Evolutionary conservation across 2,797 vertebrate genomes (phyloP), one percentile per base, ranked within the genome.

Genomic region (Mus spretus): DNA sequence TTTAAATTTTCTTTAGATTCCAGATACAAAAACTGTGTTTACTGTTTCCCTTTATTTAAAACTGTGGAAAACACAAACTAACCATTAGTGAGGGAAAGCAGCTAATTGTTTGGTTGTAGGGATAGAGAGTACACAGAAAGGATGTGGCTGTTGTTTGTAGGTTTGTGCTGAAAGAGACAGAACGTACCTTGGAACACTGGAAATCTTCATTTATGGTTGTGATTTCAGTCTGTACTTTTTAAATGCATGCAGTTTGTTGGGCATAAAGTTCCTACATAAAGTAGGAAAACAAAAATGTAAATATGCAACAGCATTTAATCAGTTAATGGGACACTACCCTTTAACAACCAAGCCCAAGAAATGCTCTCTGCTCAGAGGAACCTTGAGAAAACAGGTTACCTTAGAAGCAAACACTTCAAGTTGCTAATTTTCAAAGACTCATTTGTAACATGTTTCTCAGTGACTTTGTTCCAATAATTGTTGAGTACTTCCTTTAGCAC

Each of bases 271-370:
- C 10, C 37, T 84, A 40, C 87, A n/a, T 50, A 91, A 94, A 84
- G 12, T 34, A 26, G 9, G 15, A 75, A 70, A 50, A 83, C 83
- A 78, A 40, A 93, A 94, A 89, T 89, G 31, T 37, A 79, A 57
- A 88, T 4, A 67, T 63, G 2, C 63, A 24, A 67, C 11, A 37
- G 31, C 40, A 61, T 47, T 79, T 94, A 80, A 75, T 89, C 28
- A 83, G 44, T 80, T 53, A 77, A 53, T 44, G 10, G n/a, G 65
- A 65, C 34, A 40, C 6, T 75, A 26, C 47, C 65, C 72, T 67
- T 63, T 12, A 44, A 2, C 83, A 8, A n/a, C 11, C 17, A 55
- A 95, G 77, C 9, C 44, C 22, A 78, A n/a, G 19, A 94, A 31
- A 17, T 65, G 44, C 12, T 55, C 28, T 55, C 9, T 44, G 2